These are phyloP conservation scores for Cygnus atratus DNA, from an alignment of 2,113 vertebrate species.

Conservation along the genomic window DNA sequence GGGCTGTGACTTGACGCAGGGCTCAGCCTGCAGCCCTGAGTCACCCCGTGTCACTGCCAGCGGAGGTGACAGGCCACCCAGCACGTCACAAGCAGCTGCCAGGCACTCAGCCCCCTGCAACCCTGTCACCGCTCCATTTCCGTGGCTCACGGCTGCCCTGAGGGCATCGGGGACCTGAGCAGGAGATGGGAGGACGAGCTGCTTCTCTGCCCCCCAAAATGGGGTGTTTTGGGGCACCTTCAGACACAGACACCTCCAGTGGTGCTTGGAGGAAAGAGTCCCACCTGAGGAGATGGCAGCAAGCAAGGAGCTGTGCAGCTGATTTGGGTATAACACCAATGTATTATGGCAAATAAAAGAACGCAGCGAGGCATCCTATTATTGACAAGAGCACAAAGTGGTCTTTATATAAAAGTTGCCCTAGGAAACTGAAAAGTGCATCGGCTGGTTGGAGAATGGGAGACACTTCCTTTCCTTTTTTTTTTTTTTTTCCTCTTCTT, in stretches of 20 bases:
- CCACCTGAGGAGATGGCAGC: neutral
- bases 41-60: neutral
- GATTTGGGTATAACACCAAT: fast-evolving
- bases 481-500: neutral
- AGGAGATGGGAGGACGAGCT: neutral
- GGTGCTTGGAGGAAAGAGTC: neutral
- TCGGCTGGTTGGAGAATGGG: neutral
- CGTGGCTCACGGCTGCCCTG: fast-evolving
- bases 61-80: neutral
- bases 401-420: neutral
- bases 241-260: neutral
- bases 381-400: neutral
- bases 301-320: neutral
- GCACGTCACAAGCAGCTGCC: neutral
- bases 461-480: neutral
- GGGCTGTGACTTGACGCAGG: neutral
- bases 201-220: neutral
- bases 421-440: neutral
- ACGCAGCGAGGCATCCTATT: neutral
- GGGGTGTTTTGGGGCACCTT: neutral
- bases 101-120: fast-evolving
- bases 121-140: fast-evolving
- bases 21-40: neutral
- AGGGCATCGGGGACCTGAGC: fast-evolving
- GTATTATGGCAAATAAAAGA: neutral